phyloP scores from a whole-genome alignment of 2,888 invertebrate species.

The Amiota communis region DNA sequence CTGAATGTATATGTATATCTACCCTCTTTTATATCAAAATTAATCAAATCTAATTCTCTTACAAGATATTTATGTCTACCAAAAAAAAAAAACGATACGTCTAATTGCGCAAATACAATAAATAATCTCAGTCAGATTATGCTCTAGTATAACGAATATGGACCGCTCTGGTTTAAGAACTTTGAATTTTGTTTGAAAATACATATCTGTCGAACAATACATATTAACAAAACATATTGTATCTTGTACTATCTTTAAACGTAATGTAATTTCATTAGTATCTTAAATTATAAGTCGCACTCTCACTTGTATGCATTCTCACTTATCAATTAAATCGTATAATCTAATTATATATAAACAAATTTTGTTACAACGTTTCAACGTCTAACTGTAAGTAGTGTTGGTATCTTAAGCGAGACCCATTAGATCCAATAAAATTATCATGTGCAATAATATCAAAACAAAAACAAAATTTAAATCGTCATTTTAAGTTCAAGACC shows the following conservation, averaged over 20 bases:
- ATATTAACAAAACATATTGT: neutral
- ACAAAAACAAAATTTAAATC: neutral
- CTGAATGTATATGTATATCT: constrained; percentile 27
- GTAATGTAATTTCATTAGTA: no score
- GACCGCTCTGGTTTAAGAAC: no score
- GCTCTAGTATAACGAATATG: no score
- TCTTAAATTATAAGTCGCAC: neutral
- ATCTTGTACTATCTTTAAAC: neutral
- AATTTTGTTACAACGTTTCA: constrained; percentile 19
- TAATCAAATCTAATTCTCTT: neutral
- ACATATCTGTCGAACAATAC: neutral
- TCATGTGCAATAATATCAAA: constrained; percentile 16
- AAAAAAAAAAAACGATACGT: no score
- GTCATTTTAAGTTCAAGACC: neutral
- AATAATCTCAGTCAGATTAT: neutral
- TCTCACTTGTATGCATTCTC: constrained; percentile 65
- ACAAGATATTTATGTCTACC: neutral
- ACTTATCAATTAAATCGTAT: constrained; percentile 54
- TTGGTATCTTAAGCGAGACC: constrained; percentile 18
- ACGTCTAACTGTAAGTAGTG: constrained; percentile 11
- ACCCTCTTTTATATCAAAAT: neutral
- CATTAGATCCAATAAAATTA: constrained; percentile 2
- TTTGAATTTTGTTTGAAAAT: no score
- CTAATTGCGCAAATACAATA: constrained; percentile 14
- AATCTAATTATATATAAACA: constrained; percentile 15